Evolutionary conservation across 2,113 vertebrate species (phyloP), one percentile per base, ranked within the genome.

Genomic region (Lasiurus cinereus): DNA sequence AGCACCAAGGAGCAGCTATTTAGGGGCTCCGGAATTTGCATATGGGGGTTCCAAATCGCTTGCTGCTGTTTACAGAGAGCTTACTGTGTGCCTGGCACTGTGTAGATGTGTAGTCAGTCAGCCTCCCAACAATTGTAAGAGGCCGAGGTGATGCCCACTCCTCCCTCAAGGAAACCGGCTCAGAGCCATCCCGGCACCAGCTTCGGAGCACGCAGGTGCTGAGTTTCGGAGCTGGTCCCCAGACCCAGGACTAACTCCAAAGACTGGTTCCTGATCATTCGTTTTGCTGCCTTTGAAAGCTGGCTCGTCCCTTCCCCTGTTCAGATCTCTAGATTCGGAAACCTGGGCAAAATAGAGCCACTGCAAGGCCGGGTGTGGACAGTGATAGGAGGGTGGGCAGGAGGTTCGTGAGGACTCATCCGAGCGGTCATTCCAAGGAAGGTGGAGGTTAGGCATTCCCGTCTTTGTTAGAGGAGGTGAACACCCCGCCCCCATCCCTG

Each of bases 121-220:
- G 69, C 31, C 16, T 48, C 52, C 79, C 8, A 29, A n/a, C 43
- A 69, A 1, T 8, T 90, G 8, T 48, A 50, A 72, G 86, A 46
- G 64, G 85, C 62, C 73, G 64, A 24, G 11, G 11, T 1, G 67
- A 18, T n/a, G 50, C 46, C 46, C 16, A 3, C 69, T 76, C 83
- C 66, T 31, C 33, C n/a, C 14, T 83, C 43, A 87, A 46, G 59
- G 59, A 87, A 77, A 84, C 29, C 70, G 89, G 36, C 94, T 85
- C 4, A 0, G 50, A 8, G 7, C 39, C 8, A 12, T 56, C 31
- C 56, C 27, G 46, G 64, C 43, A 74, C 8, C 39, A 52, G 52
- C 19, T 64, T 86, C 22, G 73, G 59, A 39, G 79, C 36, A 18
- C 2, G 5, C 24, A 5, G 64, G 43, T 69, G 52, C 50, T 90